These are phyloP conservation scores for Quadroppia sp. DNA, from an alignment of 2,888 invertebrate genomes.

Conservation along the genomic window DNA sequence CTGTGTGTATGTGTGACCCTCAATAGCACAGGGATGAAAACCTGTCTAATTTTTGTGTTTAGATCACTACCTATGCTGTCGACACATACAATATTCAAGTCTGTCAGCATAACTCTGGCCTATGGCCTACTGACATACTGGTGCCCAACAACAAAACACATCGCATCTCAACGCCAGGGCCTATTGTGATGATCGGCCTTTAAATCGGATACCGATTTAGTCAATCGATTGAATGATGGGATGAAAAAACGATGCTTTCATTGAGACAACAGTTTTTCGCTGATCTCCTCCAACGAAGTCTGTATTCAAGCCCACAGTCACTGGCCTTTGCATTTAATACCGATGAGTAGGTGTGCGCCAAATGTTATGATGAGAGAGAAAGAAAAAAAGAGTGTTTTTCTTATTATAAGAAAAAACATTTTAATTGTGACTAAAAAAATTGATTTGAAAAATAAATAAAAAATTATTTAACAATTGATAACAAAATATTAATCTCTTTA, in stretches of 20 bases:
- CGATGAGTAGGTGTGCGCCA: neutral
- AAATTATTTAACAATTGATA: neutral
- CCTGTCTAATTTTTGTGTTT: constrained; percentile 1
- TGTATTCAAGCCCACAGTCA: neutral
- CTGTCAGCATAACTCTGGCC: neutral
- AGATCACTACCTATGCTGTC: neutral
- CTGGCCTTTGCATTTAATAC: neutral
- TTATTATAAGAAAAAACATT: neutral
- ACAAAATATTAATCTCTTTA: constrained; percentile 6
- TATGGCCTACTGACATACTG: constrained; percentile 30
- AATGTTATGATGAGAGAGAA: too few species aligned
- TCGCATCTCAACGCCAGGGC: too few species aligned
- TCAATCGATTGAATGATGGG: neutral
- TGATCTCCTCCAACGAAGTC: too few species aligned
- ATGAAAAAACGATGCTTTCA: neutral
- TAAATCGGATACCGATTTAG: neutral
- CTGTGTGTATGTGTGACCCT: too few species aligned
- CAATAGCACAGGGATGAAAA: neutral
- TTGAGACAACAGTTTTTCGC: neutral
- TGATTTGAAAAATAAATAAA: constrained; percentile 8
- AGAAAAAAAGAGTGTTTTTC: too few species aligned
- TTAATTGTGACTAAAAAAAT: neutral
- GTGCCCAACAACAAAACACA: neutral
- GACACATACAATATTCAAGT: neutral
- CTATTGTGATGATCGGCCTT: neutral